Conservation (phyloP, 2,113 vertebrate species). For the Colius striatus region DNA sequence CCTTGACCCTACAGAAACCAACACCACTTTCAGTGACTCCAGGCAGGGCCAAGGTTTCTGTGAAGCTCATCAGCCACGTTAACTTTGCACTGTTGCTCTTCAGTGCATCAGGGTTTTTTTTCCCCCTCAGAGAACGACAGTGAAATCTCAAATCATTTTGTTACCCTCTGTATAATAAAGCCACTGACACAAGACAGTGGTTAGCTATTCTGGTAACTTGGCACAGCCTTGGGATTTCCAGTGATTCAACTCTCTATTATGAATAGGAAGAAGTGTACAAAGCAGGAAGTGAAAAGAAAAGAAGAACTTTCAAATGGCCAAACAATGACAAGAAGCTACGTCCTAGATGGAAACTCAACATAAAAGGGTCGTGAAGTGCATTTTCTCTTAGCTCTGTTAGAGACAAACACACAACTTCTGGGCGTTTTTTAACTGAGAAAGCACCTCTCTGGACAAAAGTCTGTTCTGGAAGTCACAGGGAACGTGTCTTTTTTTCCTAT, state of each 20-base stretch:
- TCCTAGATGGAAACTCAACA: neutral
- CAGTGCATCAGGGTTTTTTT: neutral
- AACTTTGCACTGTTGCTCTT: neutral
- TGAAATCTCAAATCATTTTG: slow-evolving; percentile 5
- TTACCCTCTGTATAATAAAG: slow-evolving; percentile 31
- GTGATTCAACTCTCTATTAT: slow-evolving; percentile 54
- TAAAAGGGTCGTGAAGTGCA: neutral
- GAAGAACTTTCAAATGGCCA: neutral
- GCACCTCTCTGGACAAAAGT: neutral
- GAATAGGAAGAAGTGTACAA: slow-evolving; percentile 48
- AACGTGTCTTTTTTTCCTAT: neutral
- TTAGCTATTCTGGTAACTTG: slow-evolving; percentile 47
- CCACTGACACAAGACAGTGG: slow-evolving; percentile 56
- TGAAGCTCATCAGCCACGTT: neutral
- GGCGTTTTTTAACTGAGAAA: slow-evolving; percentile 10
- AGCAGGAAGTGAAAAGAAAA: slow-evolving; percentile 51
- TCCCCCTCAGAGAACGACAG: neutral
- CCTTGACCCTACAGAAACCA: neutral
- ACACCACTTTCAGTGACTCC: neutral
- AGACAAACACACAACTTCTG: neutral
- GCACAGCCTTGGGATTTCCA: slow-evolving; percentile 62
- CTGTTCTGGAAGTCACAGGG: slow-evolving; percentile 14
- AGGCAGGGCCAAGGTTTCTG: neutral
- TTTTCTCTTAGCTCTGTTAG: neutral
- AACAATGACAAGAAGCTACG: neutral